These are phyloP conservation scores for Limnodromus scolopaceus DNA, from an alignment of 2,797 vertebrate species.

Conservation along the genomic window DNA sequence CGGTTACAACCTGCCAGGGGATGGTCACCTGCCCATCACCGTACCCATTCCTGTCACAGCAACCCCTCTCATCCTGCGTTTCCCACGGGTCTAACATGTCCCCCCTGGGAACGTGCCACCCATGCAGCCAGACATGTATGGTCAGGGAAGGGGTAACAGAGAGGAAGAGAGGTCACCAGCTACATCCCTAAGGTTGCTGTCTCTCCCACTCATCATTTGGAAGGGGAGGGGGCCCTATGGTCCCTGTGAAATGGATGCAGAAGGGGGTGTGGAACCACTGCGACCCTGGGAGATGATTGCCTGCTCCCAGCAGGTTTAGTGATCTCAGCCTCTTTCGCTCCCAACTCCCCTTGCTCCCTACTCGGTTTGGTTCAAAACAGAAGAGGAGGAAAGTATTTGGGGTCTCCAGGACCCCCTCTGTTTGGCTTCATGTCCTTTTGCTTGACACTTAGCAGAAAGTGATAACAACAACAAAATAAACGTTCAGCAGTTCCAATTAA, in stretches of 20 bases:
- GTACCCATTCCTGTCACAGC: neutral
- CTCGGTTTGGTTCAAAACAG: neutral
- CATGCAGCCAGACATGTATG: neutral
- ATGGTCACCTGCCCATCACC: neutral
- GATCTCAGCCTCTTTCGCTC: neutral
- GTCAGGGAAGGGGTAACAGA: neutral
- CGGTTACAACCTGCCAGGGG: neutral
- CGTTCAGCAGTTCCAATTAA: neutral
- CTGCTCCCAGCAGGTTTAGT: neutral
- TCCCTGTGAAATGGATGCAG: neutral
- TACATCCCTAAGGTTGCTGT: neutral
- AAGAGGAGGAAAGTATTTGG: neutral
- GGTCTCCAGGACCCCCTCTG: neutral
- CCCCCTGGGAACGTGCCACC: accelerated
- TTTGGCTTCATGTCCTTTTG: neutral
- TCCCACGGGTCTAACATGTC: neutral
- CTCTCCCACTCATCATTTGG: neutral
- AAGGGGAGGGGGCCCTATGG: neutral
- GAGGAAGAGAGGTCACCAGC: neutral
- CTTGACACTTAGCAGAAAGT: neutral
- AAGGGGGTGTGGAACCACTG: neutral
- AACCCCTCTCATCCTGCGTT: accelerated
- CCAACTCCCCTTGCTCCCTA: neutral
- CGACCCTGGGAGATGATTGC: neutral
- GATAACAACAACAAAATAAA: constrained; percentile 44